Evolutionary conservation across 1,140 invertebrate species (phyloP), one percentile per base, ranked within the genome.

Genomic region (Littorina saxatilis): DNA sequence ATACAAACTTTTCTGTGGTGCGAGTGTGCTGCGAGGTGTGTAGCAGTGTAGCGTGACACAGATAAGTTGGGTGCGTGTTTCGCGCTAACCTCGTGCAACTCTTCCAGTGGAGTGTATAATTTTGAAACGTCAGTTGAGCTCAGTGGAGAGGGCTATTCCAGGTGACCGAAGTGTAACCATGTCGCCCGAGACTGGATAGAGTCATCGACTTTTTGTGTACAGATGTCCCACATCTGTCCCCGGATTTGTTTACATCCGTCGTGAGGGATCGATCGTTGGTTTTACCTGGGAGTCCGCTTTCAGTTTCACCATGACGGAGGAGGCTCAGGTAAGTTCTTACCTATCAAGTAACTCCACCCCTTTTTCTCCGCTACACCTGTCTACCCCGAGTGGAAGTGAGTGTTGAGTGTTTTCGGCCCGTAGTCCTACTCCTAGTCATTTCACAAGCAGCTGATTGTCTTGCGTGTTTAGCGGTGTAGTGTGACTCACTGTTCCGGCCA

Each of bases 271-370:
- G 43, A 47, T 17, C 17, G 43, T 47, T 47, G 66, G 27, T 2
- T 73, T 47, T 73, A 73, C 70, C 70, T 73, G 70, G 20, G 40
- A 43, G n/a, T 73, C 40, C 27, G 50, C 70, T 78, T 39, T 43
- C 40, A n/a, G n/a, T n/a, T 61, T 40, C 55, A 40, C 58, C 5
- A 78, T 78, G 76, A 39, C 76, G 58, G 76, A 63, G 20, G 52
- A 78, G 66, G 40, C 76, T 2, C 76, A 78, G 76, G 76, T 78
- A 43, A 78, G 76, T 63, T 77, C 15, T 37, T 17, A 35, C 35
- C 9, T 9, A 39, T 15, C 66, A n/a, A n/a, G n/a, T 17, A 5
- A 47, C 43, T 17, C 43, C 43, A 47, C 43, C 43, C 43, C 43
- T 47, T 5, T n/a, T 47, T 17, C 43, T 9, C 43, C 17, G 5